Evolutionary conservation across 2,888 invertebrate genomes (phyloP), one percentile per base, ranked within the genome.

Genomic region (Cancer borealis): DNA sequence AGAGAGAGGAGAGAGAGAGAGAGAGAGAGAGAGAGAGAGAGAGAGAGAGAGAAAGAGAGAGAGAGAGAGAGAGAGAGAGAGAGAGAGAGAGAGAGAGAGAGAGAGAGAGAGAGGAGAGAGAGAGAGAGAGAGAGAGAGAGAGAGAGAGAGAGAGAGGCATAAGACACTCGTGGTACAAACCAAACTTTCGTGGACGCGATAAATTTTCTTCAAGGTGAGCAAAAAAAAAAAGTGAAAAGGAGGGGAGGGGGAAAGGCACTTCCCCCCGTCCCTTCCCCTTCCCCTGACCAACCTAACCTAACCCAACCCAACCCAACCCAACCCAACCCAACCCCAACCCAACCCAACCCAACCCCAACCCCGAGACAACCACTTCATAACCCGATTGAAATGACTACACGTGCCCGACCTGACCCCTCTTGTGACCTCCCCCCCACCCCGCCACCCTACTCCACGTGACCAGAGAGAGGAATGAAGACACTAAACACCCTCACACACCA

Each of bases 371-470:
- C 21, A 14, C 49, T 73, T 73, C 73, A 73, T 73, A 73, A 73
- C 73, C 73, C 73, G 73, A 73, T 73, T 73, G 73, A 73, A 73
- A 73, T 73, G 73, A 73, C 73, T 73, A n/a, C 73, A 73, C 73
- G 73, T 73, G 73, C 26, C 73, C n/a, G 73, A 21, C 73, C 73
- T 73, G 73, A 73, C 73, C 73, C 73, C 73, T 73, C 73, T 21
- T 73, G 73, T 73, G 73, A 73, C n/a, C 4, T n/a, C 45, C 88
- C 47, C 46, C 54, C 14, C n/a, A 2, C 21, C 45, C 47, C 47
- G 17, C 54, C 14, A 54, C 26, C 47, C 88, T 5, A 21, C 45
- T 46, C 45, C 46, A 88, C 46, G 39, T 88, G 46, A 88, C 45
- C 12, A 30, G 88, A n/a, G 73, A 73, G 73, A 26, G 73, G 73